These are phyloP conservation scores for Ciona savignyi DNA, from an alignment of 23 tunicate genomes.

Conservation along the genomic window DNA sequence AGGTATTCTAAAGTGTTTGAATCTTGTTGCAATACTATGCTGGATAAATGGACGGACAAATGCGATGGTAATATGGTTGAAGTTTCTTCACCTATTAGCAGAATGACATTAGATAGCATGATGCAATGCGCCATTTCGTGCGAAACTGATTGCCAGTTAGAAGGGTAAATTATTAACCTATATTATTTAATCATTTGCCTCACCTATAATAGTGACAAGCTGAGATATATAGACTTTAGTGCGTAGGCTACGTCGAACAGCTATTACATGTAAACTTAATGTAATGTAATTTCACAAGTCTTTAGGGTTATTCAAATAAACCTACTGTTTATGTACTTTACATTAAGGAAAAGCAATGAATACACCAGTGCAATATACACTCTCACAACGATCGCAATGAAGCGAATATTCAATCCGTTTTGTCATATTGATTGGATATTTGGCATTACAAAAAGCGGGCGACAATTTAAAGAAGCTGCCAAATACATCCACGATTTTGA, in stretches of 20 bases:
- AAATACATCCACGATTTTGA: slow-evolving; percentile 49
- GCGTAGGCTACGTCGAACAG: too few relatives aligned
- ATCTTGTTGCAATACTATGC: slow-evolving; percentile 13
- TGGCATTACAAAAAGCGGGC: slow-evolving; percentile 51
- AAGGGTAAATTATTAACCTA: not conserved
- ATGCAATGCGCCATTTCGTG: slow-evolving; percentile 66
- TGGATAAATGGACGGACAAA: slow-evolving; percentile 16
- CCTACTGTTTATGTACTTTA: not conserved
- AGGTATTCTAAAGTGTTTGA: slow-evolving; percentile 43
- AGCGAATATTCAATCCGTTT: slow-evolving; percentile 61
- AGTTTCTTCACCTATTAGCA: slow-evolving; percentile 32
- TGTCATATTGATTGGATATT: slow-evolving; percentile 62
- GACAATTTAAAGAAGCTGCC: slow-evolving; percentile 55
- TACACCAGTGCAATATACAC: slow-evolving; percentile 39
- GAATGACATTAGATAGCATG: slow-evolving; percentile 68
- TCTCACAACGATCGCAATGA: slow-evolving; percentile 55
- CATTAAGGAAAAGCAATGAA: not conserved
- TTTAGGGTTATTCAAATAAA: not conserved
- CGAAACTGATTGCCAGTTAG: slow-evolving; percentile 31
- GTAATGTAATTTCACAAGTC: not conserved
- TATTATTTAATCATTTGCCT: too few relatives aligned
- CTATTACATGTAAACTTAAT: not conserved
- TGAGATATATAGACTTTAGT: too few relatives aligned
- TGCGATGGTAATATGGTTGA: slow-evolving; percentile 7
- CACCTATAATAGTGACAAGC: too few relatives aligned